Conservation (phyloP, 2,797 vertebrate genomes). For the Xenentodon cancila region DNA sequence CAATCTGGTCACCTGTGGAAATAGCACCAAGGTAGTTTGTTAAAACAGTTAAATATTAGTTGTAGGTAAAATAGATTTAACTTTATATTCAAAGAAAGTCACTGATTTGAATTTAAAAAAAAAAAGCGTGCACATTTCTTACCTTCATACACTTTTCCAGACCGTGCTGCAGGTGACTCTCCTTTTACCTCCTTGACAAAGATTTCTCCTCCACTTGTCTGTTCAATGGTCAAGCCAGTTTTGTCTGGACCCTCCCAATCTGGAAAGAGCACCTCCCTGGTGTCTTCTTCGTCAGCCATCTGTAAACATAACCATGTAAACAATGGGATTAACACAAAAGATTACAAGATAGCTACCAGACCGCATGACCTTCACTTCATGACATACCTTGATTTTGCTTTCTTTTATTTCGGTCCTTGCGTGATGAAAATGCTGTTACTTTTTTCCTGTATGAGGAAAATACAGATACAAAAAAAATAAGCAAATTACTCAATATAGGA, state of each 20-base stretch:
- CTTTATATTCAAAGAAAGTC: constrained; percentile 4
- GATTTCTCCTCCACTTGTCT: constrained; percentile 86
- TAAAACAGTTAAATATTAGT: background rate
- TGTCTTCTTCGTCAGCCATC: constrained; percentile 92
- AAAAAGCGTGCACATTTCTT: background rate
- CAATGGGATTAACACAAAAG: constrained; percentile 4
- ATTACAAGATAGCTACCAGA: background rate
- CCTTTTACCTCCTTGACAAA: constrained; percentile 90
- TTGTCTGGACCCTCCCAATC: constrained; percentile 92
- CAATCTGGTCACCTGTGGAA: constrained; percentile 91
- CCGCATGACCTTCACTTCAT: constrained; percentile 15
- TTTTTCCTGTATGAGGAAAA: constrained; percentile 65
- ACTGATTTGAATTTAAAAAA: constrained; percentile 5
- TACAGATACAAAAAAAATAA: background rate
- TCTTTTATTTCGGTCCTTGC: constrained; percentile 51
- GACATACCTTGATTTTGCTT: constrained; percentile 70
- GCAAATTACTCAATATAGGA: background rate
- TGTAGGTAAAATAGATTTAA: background rate
- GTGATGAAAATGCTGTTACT: constrained; percentile 50
- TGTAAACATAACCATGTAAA: constrained; percentile 24
- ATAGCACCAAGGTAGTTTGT: constrained; percentile 10
- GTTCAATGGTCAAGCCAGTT: constrained; percentile 91
- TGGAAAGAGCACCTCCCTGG: constrained; percentile 91
- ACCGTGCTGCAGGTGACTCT: constrained; percentile 89
- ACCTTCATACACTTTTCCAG: constrained; percentile 93